phyloP scores from a whole-genome alignment of 2,797 vertebrate species.

The Gephyroberyx darwinii region DNA sequence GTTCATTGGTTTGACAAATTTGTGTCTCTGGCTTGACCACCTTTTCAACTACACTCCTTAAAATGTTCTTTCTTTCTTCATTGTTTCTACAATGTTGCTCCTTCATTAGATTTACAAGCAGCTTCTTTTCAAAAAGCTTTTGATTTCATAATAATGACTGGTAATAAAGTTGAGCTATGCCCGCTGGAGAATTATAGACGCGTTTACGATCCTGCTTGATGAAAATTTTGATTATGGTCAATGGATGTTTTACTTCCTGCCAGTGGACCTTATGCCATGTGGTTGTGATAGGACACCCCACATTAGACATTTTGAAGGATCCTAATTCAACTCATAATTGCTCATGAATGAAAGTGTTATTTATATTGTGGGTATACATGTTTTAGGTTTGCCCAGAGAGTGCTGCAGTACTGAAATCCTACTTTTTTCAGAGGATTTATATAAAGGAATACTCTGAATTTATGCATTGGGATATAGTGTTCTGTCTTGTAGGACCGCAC shows the following conservation, averaged over 20 bases:
- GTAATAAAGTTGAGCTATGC: constrained; percentile 1
- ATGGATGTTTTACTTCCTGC: constrained; percentile 3
- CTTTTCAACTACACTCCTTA: neutral
- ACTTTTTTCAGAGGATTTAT: neutral
- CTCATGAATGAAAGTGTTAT: neutral
- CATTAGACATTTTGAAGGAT: neutral
- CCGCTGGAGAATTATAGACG: constrained; percentile 13
- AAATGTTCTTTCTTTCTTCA: no score
- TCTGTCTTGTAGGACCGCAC: no score
- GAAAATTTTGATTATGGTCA: constrained; percentile 20
- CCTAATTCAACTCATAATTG: neutral
- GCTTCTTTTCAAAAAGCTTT: constrained; percentile 5
- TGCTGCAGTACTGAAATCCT: constrained; percentile 3
- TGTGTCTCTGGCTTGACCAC: neutral
- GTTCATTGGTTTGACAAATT: constrained; percentile 2
- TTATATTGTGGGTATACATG: neutral
- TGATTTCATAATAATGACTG: constrained; percentile 9
- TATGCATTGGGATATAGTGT: no score
- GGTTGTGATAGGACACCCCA: constrained; percentile 10
- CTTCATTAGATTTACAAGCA: constrained; percentile 8
- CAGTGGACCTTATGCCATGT: neutral
- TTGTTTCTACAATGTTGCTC: neutral
- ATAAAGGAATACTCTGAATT: no score
- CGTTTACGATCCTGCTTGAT: constrained; percentile 20
- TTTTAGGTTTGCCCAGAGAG: neutral